Percentiles rank a stretch among this genome's conserved stretches.
Evolutionary conservation across 1,140 invertebrate species (phyloP).

Genomic region (Heliconius nattereri): DNA sequence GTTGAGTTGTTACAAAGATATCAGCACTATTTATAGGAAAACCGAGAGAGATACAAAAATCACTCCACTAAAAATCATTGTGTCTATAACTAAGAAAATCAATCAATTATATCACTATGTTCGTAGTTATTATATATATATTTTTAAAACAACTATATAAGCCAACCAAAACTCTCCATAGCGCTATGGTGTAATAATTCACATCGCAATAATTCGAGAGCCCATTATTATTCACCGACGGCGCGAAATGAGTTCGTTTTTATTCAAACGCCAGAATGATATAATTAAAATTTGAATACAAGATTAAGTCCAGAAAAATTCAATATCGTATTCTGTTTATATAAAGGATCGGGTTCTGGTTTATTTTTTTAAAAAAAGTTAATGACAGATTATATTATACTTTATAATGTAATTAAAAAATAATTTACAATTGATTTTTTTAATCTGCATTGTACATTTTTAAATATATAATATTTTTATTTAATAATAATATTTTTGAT

Average conservation of each 20-base stretch:
- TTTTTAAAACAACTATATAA: neutral
- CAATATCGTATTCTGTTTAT: slow-evolving; percentile 58
- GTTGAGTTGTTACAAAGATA: too few species aligned
- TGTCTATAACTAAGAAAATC: too few species aligned
- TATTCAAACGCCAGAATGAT: slow-evolving; percentile 78
- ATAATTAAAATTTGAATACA: slow-evolving; percentile 80
- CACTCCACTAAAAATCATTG: too few species aligned
- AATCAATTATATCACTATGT: too few species aligned
- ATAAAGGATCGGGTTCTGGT: slow-evolving; percentile 32
- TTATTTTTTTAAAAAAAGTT: neutral
- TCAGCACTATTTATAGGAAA: too few species aligned
- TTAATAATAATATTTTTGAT: too few species aligned
- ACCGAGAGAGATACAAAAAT: too few species aligned
- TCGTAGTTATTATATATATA: too few species aligned
- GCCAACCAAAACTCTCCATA: slow-evolving; percentile 34
- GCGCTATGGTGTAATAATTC: slow-evolving; percentile 55
- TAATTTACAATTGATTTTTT: neutral
- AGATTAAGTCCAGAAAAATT: slow-evolving; percentile 76
- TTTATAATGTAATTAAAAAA: slow-evolving; percentile 5
- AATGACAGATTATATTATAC: neutral
- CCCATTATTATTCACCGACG: slow-evolving; percentile 74
- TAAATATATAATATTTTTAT: too few species aligned
- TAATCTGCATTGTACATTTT: neutral
- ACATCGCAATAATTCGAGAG: slow-evolving; percentile 57
- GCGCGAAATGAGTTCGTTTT: slow-evolving; percentile 75